Evolutionary conservation across 2,888 invertebrate genomes (phyloP).

Genomic region (Dexiosoma caninum): DNA sequence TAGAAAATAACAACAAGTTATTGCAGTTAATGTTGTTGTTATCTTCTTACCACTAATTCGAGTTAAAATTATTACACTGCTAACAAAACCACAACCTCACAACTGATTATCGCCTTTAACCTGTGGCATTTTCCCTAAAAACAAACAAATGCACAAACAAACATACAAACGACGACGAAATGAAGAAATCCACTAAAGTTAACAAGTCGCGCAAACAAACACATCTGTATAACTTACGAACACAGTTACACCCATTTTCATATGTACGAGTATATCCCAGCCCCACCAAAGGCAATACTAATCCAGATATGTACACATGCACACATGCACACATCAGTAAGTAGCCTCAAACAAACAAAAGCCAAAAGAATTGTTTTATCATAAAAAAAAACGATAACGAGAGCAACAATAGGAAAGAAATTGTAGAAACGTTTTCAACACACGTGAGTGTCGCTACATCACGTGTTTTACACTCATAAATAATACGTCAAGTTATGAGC

Average conservation of each 20-base stretch:
- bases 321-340: background rate
- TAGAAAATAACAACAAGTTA: slow-evolving; percentile 15
- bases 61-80: slow-evolving; percentile 48
- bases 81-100: slow-evolving; percentile 33
- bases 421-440: slow-evolving; percentile 30
- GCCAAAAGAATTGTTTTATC: slow-evolving; percentile 27
- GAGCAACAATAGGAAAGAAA: slow-evolving; percentile 17
- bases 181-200: slow-evolving; percentile 13
- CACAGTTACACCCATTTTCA: background rate
- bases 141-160: background rate
- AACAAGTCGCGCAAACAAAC: background rate
- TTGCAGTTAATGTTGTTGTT: background rate
- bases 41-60: slow-evolving; percentile 26
- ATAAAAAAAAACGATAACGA: slow-evolving; percentile 26
- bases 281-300: background rate
- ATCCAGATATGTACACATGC: background rate
- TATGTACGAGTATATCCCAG: slow-evolving; percentile 1
- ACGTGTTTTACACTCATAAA: slow-evolving; percentile 70
- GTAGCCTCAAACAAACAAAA: slow-evolving; percentile 21
- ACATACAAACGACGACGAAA: background rate
- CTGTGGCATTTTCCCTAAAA: slow-evolving; percentile 28
- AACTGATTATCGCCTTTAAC: slow-evolving; percentile 39
- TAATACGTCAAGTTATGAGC: slow-evolving; percentile 70
- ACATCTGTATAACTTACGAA: background rate
- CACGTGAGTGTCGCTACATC: slow-evolving; percentile 67